These are phyloP conservation scores for Porites australiensis DNA, from an alignment of 64 coral and sea anemone genomes.

Conservation along the genomic window DNA sequence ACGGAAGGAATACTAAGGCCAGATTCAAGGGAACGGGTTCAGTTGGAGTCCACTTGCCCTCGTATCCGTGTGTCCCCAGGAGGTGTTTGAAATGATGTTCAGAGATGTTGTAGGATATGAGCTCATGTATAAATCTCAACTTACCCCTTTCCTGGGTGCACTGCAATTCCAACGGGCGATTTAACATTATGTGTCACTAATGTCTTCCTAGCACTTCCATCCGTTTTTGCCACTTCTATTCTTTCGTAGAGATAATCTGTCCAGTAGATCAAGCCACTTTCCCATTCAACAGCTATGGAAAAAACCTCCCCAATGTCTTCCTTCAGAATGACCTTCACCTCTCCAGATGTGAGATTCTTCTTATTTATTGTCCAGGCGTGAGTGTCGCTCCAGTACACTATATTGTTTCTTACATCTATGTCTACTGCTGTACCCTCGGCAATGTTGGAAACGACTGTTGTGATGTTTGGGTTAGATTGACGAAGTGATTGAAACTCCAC, in stretches of 20 bases:
- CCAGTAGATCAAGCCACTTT: constrained; percentile 60
- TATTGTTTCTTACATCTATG: constrained; percentile 39
- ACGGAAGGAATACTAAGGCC: no score
- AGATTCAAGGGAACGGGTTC: no score
- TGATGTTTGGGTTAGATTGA: neutral
- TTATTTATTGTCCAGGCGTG: constrained; percentile 20
- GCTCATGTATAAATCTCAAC: neutral
- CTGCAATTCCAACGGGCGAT: constrained; percentile 27
- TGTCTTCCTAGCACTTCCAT: constrained; percentile 40
- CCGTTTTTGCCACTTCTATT: constrained; percentile 45
- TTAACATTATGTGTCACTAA: neutral
- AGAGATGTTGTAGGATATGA: no score
- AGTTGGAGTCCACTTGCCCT: no score
- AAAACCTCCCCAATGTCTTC: constrained; percentile 32
- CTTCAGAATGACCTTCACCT: constrained; percentile 21
- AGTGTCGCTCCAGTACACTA: constrained; percentile 63
- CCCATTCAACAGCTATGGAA: constrained; percentile 50
- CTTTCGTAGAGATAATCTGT: constrained; percentile 29
- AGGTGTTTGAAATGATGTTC: no score
- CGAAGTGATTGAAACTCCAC: neutral
- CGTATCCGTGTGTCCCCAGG: no score
- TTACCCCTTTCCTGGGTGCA: constrained; percentile 49
- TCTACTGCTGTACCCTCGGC: constrained; percentile 20
- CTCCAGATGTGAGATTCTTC: constrained; percentile 41
- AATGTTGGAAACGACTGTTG: neutral